Evolutionary conservation across 2,797 vertebrate genomes (phyloP).

Genomic region (Lagocephalus sceleratus): DNA sequence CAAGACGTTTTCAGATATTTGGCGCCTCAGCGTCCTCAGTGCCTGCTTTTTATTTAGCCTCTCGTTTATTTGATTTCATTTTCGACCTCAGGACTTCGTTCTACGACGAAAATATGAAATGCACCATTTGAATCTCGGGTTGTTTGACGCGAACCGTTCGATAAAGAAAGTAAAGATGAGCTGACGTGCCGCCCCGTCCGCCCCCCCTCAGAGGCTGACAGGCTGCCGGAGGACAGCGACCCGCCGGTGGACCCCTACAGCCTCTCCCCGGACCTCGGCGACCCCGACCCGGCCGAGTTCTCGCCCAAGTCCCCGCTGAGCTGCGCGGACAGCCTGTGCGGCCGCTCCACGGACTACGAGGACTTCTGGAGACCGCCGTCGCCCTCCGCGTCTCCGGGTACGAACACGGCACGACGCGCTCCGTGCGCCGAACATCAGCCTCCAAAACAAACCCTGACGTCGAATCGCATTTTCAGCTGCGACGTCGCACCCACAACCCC

Average conservation of each 20-base stretch:
- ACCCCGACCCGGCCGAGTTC: conserved; percentile 73
- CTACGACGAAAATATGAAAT: too few species aligned
- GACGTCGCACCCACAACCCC: background rate
- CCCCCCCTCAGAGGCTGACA: conserved; percentile 61
- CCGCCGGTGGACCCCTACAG: conserved; percentile 61
- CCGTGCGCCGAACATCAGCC: background rate
- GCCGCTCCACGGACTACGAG: conserved; percentile 84
- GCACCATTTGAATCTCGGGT: background rate
- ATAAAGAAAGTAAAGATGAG: too few species aligned
- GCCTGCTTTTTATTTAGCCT: too few species aligned
- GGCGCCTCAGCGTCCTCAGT: too few species aligned
- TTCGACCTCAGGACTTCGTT: too few species aligned
- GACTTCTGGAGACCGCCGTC: conserved; percentile 96
- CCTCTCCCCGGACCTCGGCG: conserved; percentile 80
- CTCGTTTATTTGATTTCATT: too few species aligned
- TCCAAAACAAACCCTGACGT: background rate
- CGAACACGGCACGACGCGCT: background rate
- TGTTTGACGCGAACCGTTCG: background rate
- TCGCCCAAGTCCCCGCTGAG: conserved; percentile 85
- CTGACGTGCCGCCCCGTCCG: background rate
- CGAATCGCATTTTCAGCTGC: background rate
- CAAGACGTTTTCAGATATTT: too few species aligned
- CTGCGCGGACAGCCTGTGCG: conserved; percentile 80
- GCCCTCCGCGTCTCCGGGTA: conserved; percentile 93
- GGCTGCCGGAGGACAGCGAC: conserved; percentile 56